Base-by-base conservation (phyloP, 2,797 vertebrate genomes). In the Buphagus erythrorhynchus region DNA sequence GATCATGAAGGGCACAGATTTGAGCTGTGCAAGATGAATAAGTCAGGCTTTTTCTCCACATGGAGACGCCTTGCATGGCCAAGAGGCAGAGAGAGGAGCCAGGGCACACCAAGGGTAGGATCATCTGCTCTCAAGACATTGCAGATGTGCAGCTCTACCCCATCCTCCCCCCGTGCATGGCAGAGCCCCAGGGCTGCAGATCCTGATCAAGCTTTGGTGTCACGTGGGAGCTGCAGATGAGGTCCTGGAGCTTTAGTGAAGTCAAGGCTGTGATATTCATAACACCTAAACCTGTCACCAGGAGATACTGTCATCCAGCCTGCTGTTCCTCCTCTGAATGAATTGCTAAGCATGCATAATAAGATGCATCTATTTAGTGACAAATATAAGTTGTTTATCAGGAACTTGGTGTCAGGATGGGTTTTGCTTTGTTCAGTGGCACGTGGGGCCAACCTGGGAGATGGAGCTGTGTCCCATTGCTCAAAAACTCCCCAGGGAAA, bases 121-220 rank as follows among this genome's bases (percentile, higher is more conserved):
- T 29, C 10, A 12, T 8, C 49, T 40, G 11, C 43, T 26, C 58
- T 2, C 3, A 45, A 25, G 33, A 5, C 29, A 16, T 1, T 49
- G 40, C 7, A 38, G n/a, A 55, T 18, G 25, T 43, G 63, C 45
- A 77, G 15, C 43, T 65, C 14, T 42, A 6, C 20, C 31, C 28
- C 15, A 0, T 59, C 65, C 29, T 85, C 52, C 35, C 33, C 35
- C 43, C 0, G 0, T 12, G 17, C 12, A 4, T 1, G 24, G 74
- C 42, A 90, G 77, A 91, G 57, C 24, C 65, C 69, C 3, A 0
- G 8, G 68, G 25, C 38, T 80, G 49, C 52, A 87, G 63, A 31
- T 63, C 63, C 59, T 35, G 9, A 51, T 48, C 13, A 5, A 42
- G 62, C 46, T 66, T 55, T 45, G 57, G 31, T 25, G 57, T 40